A percentile compares a stretch with the other conserved stretches of the same genome.
phyloP scores from a whole-genome alignment of 2,113 vertebrate species.

The Lasiurus borealis region DNA sequence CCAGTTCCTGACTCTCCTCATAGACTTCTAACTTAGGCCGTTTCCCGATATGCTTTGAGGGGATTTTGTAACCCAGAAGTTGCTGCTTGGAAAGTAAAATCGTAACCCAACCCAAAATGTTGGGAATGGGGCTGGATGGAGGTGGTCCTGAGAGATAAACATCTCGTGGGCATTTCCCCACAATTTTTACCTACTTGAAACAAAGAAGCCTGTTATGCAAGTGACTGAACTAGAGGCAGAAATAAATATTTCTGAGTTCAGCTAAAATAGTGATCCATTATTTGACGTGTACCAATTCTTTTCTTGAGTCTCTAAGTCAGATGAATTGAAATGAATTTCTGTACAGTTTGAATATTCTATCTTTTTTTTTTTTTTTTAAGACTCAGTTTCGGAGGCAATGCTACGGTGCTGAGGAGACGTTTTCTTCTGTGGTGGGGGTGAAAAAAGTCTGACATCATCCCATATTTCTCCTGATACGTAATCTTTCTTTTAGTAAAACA shows the following conservation, averaged over 20 bases:
- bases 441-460: background rate
- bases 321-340: background rate
- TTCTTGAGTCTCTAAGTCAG: background rate
- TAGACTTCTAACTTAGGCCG: background rate
- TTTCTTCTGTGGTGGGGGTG: background rate
- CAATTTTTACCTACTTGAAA: background rate
- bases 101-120: background rate
- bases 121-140: background rate
- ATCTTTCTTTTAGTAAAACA: constrained; percentile 71
- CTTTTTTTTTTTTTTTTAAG: background rate
- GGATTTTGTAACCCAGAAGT: background rate
- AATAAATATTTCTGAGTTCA: background rate
- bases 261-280: background rate
- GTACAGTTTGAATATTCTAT: background rate
- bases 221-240: background rate
- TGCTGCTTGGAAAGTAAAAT: background rate
- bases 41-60: background rate
- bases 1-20: fast-evolving
- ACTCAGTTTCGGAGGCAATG: background rate
- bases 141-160: background rate
- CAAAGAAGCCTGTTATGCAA: background rate
- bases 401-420: background rate
- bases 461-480: constrained; percentile 47
- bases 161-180: background rate
- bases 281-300: background rate